phyloP scores from a whole-genome alignment of 2,797 vertebrate genomes.

The Tarsius wallacei region DNA sequence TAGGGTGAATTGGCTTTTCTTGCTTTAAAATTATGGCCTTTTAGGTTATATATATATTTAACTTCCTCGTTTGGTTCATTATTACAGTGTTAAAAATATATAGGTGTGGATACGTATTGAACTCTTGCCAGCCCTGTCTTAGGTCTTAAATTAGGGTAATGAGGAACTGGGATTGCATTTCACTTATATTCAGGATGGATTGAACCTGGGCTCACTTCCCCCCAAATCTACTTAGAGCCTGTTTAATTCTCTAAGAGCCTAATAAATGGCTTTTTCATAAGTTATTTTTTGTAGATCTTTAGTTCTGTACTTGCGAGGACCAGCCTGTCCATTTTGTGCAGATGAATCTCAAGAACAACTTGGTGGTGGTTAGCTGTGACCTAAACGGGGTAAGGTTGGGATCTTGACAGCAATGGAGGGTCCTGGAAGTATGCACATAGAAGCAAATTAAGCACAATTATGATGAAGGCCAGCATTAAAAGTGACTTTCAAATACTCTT shows the following conservation, averaged over 20 bases:
- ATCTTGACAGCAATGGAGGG: background rate
- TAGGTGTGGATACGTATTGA: background rate
- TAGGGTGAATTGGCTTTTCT: conserved; percentile 22
- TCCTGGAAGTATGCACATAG: background rate
- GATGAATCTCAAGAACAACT: background rate
- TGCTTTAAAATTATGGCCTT: conserved; percentile 45
- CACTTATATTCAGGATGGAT: background rate
- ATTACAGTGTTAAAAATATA: conserved; percentile 54
- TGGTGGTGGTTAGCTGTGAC: background rate
- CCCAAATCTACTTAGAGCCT: background rate
- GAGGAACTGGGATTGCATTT: conserved; percentile 4
- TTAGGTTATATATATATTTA: conserved; percentile 21
- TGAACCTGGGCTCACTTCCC: background rate
- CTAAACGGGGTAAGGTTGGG: background rate
- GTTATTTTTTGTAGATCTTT: conserved; percentile 32
- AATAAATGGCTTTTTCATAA: background rate
- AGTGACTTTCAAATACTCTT: background rate
- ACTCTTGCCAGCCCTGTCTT: background rate
- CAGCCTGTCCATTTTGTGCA: background rate
- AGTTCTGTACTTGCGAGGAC: background rate
- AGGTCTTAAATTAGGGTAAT: background rate
- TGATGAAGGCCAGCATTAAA: background rate
- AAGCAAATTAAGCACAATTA: conserved; percentile 1
- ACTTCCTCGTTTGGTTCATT: conserved; percentile 46
- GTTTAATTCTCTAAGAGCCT: background rate